Base-by-base conservation (phyloP, 2,888 invertebrate genomes). In the Melinaea marsaeus region DNA sequence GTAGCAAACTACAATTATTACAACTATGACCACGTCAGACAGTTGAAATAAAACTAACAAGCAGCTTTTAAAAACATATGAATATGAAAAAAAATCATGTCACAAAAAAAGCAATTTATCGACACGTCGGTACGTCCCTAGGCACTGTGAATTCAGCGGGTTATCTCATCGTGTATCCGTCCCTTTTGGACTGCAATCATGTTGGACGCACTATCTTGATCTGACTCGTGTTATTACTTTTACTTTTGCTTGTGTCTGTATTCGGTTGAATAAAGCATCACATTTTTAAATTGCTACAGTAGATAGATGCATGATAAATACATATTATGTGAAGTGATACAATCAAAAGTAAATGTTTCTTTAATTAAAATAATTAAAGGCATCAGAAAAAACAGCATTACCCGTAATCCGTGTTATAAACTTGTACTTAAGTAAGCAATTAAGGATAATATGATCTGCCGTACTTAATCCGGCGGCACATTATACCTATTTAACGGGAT, bases 401-500 rank as follows among this genome's bases (percentile, higher is more conserved):
- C 68, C 66, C 69, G 67, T 76, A 78, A 79, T 75, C 77, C 75
- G 42, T 64, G 65, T 69, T 79, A 83, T 85, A 86, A 87, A 85
- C 75, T 81, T 82, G 79, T 80, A 79, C 84, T 88, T 83, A 85
- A 83, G 79, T 79, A 78, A 75, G 78, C 80, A 83, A 88, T 88
- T 86, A 86, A 82, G 80, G 82, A 79, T 85, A 84, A 84, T 86
- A 85, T 86, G 85, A 86, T 86, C 83, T 79, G 70, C 79, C 78
- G 70, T 74, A 69, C 76, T 82, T 86, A 88, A 88, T 85, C 86
- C 86, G 74, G 75, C 74, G 80, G 83, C 79, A 80, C 85, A 85
- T 87, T 86, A 86, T 84, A 86, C 84, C 85, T 87, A 86, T 86
- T 88, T 88, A 89, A 86, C 85, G 77, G 83, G 82, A 85, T 83